Evolutionary conservation across 2,888 invertebrate genomes (phyloP), one percentile per base, ranked within the genome.

Genomic region (Caenorhabditis wallacei): DNA sequence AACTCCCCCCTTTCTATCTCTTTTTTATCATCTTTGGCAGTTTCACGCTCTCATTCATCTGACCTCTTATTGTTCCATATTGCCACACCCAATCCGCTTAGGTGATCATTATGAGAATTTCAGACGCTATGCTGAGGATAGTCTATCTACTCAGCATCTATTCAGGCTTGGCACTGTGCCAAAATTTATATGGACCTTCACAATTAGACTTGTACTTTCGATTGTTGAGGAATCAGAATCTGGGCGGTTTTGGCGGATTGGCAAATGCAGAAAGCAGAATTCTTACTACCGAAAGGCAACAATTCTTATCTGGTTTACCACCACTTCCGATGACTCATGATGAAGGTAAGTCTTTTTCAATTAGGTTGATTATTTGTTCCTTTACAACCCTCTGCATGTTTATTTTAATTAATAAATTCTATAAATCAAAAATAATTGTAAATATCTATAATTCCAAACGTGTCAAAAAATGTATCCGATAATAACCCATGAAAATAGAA

Each of bases 291-390:
- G 79, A 83, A 22, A 70, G 74, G 24, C 83, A 83, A 59, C 70
- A 75, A 20, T 64, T 83, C n/a, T 43, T 84, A 0, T 68, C 72
- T 2, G 84, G 82, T 13, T 43, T 84, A 10, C 84, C 84, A 54
- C 84, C 84, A 16, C 70, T 84, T 24, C 84, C 84, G 13, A 76
- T 79, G 81, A 84, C 84, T 54, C 81, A 84, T 59, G 84, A 84
- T 59, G 81, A 84, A 75, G 75, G 83, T 82, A 40, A 10, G 48
- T 59, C 22, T 56, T 75, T 57, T 48, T n/a, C 18, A 48, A n/a
- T 18, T 22, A 69, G 37, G 10, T 2, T 43, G 35, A 20, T 43
- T 4, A 43, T 10, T 43, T 43, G 16, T 13, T n/a, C n/a, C n/a
- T n/a, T n/a, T n/a, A n/a, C n/a, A n/a, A 43, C 2, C 16, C 16